Evolutionary conservation across 1,140 invertebrate genomes (phyloP), one percentile per base, ranked within the genome.

Genomic region (Leptinotarsa undecemlineata): DNA sequence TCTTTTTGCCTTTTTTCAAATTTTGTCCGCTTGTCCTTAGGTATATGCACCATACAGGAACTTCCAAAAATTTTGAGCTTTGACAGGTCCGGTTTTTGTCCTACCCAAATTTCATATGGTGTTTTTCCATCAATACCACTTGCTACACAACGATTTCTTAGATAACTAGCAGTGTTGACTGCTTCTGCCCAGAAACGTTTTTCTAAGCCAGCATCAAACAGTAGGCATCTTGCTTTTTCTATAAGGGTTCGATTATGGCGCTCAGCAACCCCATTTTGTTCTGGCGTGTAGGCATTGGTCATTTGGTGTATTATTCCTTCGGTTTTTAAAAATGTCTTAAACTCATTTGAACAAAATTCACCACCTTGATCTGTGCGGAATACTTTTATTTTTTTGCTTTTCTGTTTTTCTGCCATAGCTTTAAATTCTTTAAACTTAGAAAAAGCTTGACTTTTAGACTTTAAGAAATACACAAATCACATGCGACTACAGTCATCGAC

Each of bases 251-350:
- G 63, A 63, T 83, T 84, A 17, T 48, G 21, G 67, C 82, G 63
- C 66, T 87, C 85, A 62, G 81, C 78, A 13, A 84, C 74, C n/a
- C 84, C 86, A 80, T 88, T 88, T 76, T 86, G 83, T 68, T 87
- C 75, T 48, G 85, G 86, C 17, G 82, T 82, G 71, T 87, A 85
- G 5, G 78, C 66, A 3, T 80, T 79, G 4, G 86, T 84, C 14
- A 68, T 75, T 72, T 86, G 82, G 76, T 85, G 84, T 68, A 76
- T 72, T 33, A 86, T 85, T 6, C 85, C 84, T 71, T 69, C 47
- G 33, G 77, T 21, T 71, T 77, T 75, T 17, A 84, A 76, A 62
- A 72, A 75, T 64, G 67, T 74, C 19, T 42, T 47, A 42, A 68
- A 77, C 26, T 80, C 62, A 57, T 64, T 73, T 26, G 26, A 72